A percentile compares a stretch with the other conserved stretches of the same genome.
These are phyloP conservation scores for Lepetodrilus schrolli DNA, from an alignment of 2,888 invertebrate species.

Conservation along the genomic window DNA sequence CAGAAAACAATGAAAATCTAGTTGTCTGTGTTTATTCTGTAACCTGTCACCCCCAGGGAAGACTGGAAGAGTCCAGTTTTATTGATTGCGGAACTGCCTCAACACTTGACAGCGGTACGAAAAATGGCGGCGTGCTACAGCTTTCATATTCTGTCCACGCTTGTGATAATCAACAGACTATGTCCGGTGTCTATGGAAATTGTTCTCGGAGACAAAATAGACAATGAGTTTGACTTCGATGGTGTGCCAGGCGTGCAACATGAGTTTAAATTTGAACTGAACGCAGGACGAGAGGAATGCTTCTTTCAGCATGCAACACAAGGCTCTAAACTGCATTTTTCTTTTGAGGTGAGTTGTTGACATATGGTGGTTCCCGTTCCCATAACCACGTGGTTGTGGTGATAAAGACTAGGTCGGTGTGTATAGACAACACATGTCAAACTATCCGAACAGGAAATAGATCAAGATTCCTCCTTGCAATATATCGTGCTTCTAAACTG, in stretches of 20 bases:
- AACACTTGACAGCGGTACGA: not conserved
- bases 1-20: too few species aligned
- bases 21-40: too few species aligned
- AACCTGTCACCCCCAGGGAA: not conserved
- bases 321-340: conserved; percentile 93
- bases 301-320: conserved; percentile 94
- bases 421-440: too few species aligned
- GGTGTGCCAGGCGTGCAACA: conserved; percentile 90
- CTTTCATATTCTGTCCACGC: not conserved
- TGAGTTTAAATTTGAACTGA: conserved; percentile 96
- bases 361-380: not conserved
- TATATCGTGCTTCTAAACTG: too few species aligned
- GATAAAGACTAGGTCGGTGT: too few species aligned
- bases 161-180: conserved; percentile 1
- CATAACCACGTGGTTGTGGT: too few species aligned
- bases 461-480: too few species aligned
- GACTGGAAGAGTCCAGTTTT: conserved; percentile 4
- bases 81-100: conserved; percentile 3
- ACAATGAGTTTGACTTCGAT: conserved; percentile 67
- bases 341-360: conserved; percentile 83
- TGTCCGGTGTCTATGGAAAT: conserved; percentile 34
- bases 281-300: conserved; percentile 95
- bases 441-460: too few species aligned
- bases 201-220: conserved; percentile 45
- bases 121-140: conserved; percentile 17